Percentiles rank a stretch among this genome's conserved stretches.
These are phyloP conservation scores for Crax fasciolata DNA, from an alignment of 2,797 vertebrate genomes.

Conservation along the genomic window DNA sequence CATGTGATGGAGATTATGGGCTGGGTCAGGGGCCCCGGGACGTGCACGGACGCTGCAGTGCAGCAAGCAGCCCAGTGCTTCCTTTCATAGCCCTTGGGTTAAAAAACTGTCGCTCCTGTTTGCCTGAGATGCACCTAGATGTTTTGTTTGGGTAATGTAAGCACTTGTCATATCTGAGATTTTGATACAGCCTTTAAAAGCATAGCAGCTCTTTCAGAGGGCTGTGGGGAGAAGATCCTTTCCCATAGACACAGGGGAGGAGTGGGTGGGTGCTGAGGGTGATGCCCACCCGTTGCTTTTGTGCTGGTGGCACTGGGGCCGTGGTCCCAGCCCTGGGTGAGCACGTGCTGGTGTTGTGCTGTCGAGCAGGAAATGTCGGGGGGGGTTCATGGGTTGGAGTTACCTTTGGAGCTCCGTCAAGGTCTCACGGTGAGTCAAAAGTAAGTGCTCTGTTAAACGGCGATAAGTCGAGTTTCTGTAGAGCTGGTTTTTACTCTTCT, in stretches of 20 bases:
- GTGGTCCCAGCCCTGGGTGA: not conserved
- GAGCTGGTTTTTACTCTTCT: not conserved
- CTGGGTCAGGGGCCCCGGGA: not conserved
- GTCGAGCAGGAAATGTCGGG: constrained; percentile 60
- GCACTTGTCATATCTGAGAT: fast-evolving
- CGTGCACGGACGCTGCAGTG: fast-evolving
- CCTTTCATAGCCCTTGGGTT: not conserved
- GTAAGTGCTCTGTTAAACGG: not conserved
- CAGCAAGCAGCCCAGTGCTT: not conserved
- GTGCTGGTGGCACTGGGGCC: not conserved
- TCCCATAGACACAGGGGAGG: not conserved
- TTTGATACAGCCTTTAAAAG: not conserved
- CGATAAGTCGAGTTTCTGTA: not conserved
- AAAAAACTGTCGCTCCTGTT: not conserved
- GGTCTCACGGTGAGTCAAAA: constrained; percentile 20
- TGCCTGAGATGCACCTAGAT: not conserved
- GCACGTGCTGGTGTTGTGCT: not conserved
- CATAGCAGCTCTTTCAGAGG: fast-evolving
- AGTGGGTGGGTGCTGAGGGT: not conserved
- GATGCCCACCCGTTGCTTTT: not conserved
- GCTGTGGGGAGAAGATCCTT: not conserved
- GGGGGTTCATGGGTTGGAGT: constrained; percentile 5
- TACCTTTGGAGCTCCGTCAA: constrained; percentile 17
- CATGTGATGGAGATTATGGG: not conserved
- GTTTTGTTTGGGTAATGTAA: not conserved